These are phyloP conservation scores for Trissonchulus sp. DNA, from an alignment of 2,888 invertebrate genomes.

Conservation along the genomic window DNA sequence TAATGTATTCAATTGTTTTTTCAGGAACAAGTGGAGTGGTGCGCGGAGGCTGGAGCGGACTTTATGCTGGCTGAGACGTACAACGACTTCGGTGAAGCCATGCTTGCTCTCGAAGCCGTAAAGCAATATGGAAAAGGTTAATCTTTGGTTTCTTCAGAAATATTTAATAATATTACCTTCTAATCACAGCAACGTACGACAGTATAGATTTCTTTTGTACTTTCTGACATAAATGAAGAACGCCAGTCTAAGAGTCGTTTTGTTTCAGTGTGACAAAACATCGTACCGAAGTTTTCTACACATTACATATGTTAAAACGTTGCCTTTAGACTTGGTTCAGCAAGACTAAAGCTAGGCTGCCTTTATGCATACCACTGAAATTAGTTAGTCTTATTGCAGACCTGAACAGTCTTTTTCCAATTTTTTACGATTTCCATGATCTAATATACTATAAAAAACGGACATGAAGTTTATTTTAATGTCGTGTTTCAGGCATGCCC, in stretches of 20 bases:
- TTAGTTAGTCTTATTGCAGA: not conserved
- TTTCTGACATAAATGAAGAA: too few species aligned
- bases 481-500: slow-evolving; percentile 42
- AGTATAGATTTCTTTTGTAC: too few species aligned
- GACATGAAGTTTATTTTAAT: not conserved
- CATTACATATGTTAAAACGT: too few species aligned
- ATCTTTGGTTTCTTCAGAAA: not conserved
- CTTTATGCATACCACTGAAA: too few species aligned
- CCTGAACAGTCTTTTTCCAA: not conserved
- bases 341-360: too few species aligned
- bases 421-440: not conserved
- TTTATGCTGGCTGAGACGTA: slow-evolving; percentile 52
- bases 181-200: too few species aligned
- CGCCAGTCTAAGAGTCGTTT: too few species aligned
- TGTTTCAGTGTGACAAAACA: too few species aligned
- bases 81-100: slow-evolving; percentile 46
- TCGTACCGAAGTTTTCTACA: too few species aligned
- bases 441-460: not conserved
- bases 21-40: slow-evolving; percentile 52
- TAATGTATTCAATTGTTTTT: slow-evolving; percentile 19
- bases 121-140: slow-evolving; percentile 44
- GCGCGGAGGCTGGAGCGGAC: slow-evolving; percentile 49
- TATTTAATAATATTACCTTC: too few species aligned
- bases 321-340: too few species aligned
- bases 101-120: slow-evolving; percentile 47